Evolutionary conservation across 2,113 vertebrate species (phyloP).

Genomic region (Gallinago jamesoni): DNA sequence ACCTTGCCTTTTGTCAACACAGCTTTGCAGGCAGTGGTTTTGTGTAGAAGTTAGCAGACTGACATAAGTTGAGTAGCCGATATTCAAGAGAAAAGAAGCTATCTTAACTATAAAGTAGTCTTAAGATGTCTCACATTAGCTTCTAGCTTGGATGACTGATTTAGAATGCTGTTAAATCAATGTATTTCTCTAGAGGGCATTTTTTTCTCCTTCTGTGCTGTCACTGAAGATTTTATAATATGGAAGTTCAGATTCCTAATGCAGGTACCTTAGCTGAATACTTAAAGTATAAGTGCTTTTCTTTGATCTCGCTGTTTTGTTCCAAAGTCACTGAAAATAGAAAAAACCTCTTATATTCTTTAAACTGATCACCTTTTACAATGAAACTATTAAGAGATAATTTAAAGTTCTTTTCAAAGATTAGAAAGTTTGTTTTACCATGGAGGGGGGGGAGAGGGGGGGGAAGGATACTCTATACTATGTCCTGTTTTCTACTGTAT

Average conservation of each 20-base stretch:
- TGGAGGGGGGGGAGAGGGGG: fast-evolving
- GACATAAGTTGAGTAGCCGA: neutral
- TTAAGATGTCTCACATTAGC: neutral
- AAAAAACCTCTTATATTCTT: neutral
- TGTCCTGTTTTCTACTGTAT: neutral
- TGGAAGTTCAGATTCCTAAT: neutral
- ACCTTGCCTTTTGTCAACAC: neutral
- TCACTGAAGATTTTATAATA: no score
- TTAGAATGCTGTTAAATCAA: neutral
- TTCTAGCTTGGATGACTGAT: neutral
- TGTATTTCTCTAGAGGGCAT: neutral
- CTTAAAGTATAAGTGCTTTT: neutral
- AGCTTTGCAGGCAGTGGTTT: neutral
- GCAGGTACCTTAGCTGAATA: neutral
- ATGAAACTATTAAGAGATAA: neutral
- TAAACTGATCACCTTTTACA: neutral
- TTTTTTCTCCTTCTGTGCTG: neutral
- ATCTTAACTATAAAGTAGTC: neutral
- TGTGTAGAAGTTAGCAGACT: neutral
- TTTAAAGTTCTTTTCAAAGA: neutral
- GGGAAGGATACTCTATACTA: fast-evolving
- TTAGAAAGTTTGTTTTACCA: neutral
- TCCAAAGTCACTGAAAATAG: neutral
- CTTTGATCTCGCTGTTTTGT: neutral
- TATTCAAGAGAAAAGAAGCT: neutral